phyloP scores from a whole-genome alignment of 2,797 vertebrate species.

The Alcedo quadribrachys region DNA sequence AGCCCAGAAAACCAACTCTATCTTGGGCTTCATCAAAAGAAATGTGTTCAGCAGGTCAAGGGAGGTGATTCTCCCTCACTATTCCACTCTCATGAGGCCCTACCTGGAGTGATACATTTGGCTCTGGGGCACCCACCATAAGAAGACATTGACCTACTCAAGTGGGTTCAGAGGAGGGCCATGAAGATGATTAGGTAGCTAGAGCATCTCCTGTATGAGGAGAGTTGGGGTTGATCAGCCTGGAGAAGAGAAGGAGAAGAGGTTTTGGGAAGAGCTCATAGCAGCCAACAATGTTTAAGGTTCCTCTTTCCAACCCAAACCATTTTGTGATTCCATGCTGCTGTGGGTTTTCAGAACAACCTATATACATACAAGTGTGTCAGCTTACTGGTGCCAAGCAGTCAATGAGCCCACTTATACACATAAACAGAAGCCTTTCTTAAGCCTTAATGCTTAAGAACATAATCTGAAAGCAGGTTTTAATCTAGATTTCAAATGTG shows the following conservation, averaged over 20 bases:
- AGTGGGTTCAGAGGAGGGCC: background rate
- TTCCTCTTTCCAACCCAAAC: too few species aligned
- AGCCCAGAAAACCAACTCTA: background rate
- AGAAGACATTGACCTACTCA: background rate
- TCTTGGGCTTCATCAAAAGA: background rate
- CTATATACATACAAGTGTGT: fast-evolving
- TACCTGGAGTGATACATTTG: too few species aligned
- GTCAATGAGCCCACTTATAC: background rate
- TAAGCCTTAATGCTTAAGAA: background rate
- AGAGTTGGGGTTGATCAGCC: background rate
- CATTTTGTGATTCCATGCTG: background rate
- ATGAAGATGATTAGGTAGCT: background rate
- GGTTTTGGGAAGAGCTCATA: background rate
- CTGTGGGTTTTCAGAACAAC: background rate
- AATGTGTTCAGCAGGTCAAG: background rate
- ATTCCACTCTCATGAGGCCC: too few species aligned
- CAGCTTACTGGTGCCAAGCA: background rate
- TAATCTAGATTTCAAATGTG: background rate
- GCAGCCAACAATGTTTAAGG: background rate
- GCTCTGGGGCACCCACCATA: background rate
- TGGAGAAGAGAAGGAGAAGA: background rate
- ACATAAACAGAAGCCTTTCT: background rate
- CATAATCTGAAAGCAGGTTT: background rate
- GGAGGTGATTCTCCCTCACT: background rate
- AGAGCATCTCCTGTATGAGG: background rate